Evolutionary conservation across 2,113 vertebrate genomes (phyloP).

Genomic region (Cheirogaleus medius): DNA sequence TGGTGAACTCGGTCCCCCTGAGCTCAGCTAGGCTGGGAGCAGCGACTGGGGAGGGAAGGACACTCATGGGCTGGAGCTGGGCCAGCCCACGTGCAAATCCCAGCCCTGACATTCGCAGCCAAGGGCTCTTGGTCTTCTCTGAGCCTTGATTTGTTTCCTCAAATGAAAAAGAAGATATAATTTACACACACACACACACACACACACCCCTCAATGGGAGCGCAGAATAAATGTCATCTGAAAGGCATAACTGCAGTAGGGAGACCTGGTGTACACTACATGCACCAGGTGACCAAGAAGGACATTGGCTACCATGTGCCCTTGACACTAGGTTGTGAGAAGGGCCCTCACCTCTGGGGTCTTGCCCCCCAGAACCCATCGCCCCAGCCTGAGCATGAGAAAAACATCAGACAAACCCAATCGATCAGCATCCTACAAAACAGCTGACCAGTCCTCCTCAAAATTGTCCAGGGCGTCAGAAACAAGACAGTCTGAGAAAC

Average conservation of each 20-base stretch:
- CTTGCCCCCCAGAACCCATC: background rate
- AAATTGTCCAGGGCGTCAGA: background rate
- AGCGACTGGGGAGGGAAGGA: background rate
- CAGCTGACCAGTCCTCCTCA: background rate
- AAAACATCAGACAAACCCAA: background rate
- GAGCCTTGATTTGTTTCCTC: background rate
- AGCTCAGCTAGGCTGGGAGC: background rate
- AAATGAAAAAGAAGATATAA: background rate
- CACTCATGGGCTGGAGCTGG: fast-evolving
- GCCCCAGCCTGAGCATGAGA: background rate
- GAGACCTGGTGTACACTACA: background rate
- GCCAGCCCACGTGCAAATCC: background rate
- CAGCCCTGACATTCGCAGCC: background rate
- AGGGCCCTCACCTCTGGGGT: background rate
- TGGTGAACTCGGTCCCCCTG: fast-evolving
- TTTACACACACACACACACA: fast-evolving
- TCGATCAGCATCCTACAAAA: background rate
- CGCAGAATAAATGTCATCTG: background rate
- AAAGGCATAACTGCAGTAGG: fast-evolving
- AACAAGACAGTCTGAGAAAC: background rate
- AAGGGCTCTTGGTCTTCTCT: background rate
- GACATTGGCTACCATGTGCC: background rate
- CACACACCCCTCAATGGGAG: background rate
- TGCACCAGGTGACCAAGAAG: background rate
- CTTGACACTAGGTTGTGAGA: background rate